Conservation (phyloP, 2,113 vertebrate species). For the Albula goreensis region DNA sequence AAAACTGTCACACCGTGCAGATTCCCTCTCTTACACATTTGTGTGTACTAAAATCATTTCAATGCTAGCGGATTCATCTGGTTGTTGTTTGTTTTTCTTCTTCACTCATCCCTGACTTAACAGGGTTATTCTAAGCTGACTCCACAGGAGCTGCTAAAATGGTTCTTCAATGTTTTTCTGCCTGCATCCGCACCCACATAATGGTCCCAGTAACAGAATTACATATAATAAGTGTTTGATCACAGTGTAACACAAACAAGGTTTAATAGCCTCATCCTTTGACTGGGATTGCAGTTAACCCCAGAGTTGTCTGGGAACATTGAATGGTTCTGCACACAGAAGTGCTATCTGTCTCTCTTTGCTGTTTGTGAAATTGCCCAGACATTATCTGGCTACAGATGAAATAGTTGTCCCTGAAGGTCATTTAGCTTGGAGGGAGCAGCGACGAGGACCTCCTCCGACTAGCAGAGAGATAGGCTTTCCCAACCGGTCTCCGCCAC, state of each 20-base stretch:
- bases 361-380: not conserved
- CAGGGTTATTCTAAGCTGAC: not conserved
- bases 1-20: not conserved
- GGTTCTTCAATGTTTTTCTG: not conserved
- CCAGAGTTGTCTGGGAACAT: not conserved
- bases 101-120: not conserved
- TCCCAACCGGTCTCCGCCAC: not conserved
- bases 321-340: not conserved
- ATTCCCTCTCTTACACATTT: not conserved
- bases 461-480: not conserved
- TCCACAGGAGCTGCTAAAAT: not conserved
- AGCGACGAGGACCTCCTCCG: not conserved
- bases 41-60: not conserved
- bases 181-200: not conserved
- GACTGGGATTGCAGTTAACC: not conserved
- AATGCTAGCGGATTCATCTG: not conserved
- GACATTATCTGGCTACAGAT: slow-evolving; percentile 7
- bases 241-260: not conserved
- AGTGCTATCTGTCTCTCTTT: not conserved
- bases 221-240: not conserved
- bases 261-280: not conserved
- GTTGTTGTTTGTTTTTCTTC: not conserved
- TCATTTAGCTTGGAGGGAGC: not conserved
- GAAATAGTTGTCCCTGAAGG: not conserved
- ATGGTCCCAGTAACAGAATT: not conserved